Percentiles rank a stretch among this genome's conserved stretches.
Evolutionary conservation across 2,888 invertebrate species (phyloP).

Genomic region (Phyto melanocephala): DNA sequence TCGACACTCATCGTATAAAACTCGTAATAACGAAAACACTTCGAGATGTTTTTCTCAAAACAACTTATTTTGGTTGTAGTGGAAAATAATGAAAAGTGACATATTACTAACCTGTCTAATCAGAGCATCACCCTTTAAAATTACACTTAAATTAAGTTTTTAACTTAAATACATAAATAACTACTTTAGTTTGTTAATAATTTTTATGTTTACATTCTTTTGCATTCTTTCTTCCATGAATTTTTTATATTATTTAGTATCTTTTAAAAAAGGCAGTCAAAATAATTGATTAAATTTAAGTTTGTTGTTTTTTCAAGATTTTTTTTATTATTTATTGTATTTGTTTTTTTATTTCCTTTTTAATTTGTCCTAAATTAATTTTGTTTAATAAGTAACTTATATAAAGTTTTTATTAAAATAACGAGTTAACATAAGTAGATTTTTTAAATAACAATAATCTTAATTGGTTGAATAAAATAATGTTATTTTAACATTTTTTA

Average conservation of each 20-base stretch:
- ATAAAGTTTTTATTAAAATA: constrained; percentile 53
- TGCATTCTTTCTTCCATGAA: no score
- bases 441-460: constrained; percentile 26
- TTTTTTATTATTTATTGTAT: constrained; percentile 2
- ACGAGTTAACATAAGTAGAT: no score
- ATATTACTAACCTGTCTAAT: no score
- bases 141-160: not conserved
- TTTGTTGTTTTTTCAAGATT: constrained; percentile 53
- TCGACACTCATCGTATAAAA: no score
- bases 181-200: not conserved
- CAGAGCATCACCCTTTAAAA: not conserved
- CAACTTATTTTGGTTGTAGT: no score
- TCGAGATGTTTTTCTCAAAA: no score
- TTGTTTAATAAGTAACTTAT: constrained; percentile 5
- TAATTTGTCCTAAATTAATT: constrained; percentile 40
- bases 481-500: constrained; percentile 17
- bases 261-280: constrained; percentile 75
- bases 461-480: constrained; percentile 22
- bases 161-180: constrained; percentile 9
- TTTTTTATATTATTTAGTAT: constrained; percentile 65
- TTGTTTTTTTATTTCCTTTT: constrained; percentile 3
- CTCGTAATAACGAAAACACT: no score
- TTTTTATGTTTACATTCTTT: constrained; percentile 55
- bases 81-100: no score
- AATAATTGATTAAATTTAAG: constrained; percentile 64